Conservation (phyloP, 23 tunicate species). For the Diplosoma virens region DNA sequence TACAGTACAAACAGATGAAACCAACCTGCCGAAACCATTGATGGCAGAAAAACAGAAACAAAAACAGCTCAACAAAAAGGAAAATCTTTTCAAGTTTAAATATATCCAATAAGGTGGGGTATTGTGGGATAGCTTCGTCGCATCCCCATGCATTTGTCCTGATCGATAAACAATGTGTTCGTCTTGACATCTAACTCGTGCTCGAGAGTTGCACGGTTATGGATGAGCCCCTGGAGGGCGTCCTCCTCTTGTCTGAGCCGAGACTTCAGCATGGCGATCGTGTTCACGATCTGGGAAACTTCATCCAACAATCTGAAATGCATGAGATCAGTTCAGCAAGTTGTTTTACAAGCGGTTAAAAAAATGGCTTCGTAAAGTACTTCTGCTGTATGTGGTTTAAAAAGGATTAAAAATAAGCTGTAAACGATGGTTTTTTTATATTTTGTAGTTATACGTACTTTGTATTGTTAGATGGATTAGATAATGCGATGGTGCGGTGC, state of each 20-base stretch:
- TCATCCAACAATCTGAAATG: conserved; percentile 62
- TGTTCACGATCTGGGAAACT: conserved; percentile 64
- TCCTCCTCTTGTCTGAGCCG: conserved; percentile 83
- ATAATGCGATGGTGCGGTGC: too few relatives aligned
- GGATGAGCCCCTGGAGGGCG: conserved; percentile 78
- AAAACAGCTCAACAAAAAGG: too few relatives aligned
- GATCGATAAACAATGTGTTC: conserved; percentile 78
- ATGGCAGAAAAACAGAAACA: too few relatives aligned
- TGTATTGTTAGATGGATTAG: too few relatives aligned
- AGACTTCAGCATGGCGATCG: conserved; percentile 43
- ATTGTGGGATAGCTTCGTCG: conserved; percentile 80
- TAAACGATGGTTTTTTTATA: not conserved
- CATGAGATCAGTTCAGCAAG: not conserved
- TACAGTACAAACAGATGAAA: too few relatives aligned
- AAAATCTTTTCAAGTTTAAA: too few relatives aligned
- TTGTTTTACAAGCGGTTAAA: too few relatives aligned
- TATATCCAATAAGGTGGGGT: conserved; percentile 72
- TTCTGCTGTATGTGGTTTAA: too few relatives aligned
- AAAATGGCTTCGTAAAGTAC: too few relatives aligned
- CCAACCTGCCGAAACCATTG: too few relatives aligned
- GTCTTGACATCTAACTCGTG: conserved; percentile 78
- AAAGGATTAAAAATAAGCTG: not conserved
- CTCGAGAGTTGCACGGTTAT: conserved; percentile 67
- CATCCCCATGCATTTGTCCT: conserved; percentile 94
- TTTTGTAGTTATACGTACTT: too few relatives aligned